These are phyloP conservation scores for Dendrolimus punctatus DNA, from an alignment of 1,140 invertebrate species.

Conservation along the genomic window DNA sequence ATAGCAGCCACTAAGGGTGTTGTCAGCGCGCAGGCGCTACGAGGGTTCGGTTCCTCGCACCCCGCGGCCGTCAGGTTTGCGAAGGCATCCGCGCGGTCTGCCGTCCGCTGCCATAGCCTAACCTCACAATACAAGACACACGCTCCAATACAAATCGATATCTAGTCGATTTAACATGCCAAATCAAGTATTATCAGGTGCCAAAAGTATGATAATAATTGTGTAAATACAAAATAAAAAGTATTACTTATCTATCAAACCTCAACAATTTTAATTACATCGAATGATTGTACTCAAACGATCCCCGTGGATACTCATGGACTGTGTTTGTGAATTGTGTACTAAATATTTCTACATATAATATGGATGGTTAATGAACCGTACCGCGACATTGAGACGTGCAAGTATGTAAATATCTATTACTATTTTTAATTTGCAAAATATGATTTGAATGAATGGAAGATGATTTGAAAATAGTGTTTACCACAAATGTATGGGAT, in stretches of 20 bases:
- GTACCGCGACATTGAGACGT: no score
- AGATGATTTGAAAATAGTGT: no score
- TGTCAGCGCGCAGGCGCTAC: slow-evolving; percentile 37
- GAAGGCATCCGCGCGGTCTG: slow-evolving; percentile 40
- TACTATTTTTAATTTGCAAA: no score
- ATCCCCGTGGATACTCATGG: no score
- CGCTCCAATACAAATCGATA: slow-evolving; percentile 49
- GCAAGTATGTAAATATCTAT: no score
- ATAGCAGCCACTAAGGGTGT: no score
- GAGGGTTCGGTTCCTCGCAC: slow-evolving; percentile 31
- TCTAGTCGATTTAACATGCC: slow-evolving; percentile 28
- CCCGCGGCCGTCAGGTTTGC: slow-evolving; percentile 32
- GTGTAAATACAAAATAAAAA: no score
- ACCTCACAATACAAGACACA: slow-evolving; percentile 17
- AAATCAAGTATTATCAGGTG: slow-evolving; percentile 19
- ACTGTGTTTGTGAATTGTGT: no score
- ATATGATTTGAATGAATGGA: no score
- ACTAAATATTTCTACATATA: no score
- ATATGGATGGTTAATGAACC: no score
- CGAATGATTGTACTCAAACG: slow-evolving; percentile 12
- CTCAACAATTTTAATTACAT: slow-evolving; percentile 13
- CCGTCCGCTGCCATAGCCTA: slow-evolving; percentile 24
- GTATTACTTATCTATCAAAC: slow-evolving; percentile 1
- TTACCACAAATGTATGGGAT: no score
- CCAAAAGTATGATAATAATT: slow-evolving; percentile 13